Evolutionary conservation across 1,140 invertebrate species (phyloP).

Genomic region (Drosophila miranda): DNA sequence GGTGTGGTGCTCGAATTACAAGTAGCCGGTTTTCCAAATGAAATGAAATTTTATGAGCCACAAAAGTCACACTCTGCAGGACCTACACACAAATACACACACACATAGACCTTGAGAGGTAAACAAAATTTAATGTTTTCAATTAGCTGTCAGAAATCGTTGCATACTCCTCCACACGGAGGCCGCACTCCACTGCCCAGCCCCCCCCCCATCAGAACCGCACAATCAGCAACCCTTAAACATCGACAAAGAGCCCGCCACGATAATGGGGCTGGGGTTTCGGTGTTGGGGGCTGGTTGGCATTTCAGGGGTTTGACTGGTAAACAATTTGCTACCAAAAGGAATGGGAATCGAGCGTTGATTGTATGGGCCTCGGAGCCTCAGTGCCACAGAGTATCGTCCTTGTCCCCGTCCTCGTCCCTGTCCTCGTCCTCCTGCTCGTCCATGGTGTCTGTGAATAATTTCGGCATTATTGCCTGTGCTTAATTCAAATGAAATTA

Average conservation of each 20-base stretch:
- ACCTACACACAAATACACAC: constrained; percentile 5
- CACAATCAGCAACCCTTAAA: constrained; percentile 49
- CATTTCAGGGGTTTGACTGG: constrained; percentile 39
- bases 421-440: constrained; percentile 2
- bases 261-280: background rate
- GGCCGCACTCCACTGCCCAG: background rate
- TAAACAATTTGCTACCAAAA: constrained; percentile 44
- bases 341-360: constrained; percentile 37
- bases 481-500: constrained; percentile 80
- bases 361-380: constrained; percentile 47
- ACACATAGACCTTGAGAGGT: constrained; percentile 14
- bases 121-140: constrained; percentile 74
- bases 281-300: background rate
- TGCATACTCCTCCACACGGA: background rate
- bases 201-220: constrained; percentile 14
- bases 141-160: constrained; percentile 73
- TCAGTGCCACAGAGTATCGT: background rate
- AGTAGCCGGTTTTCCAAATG: background rate
- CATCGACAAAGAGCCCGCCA: constrained; percentile 40
- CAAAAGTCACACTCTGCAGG: constrained; percentile 9
- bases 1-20: background rate
- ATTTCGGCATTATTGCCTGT: constrained; percentile 79
- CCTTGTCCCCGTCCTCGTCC: constrained; percentile 6
- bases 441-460: constrained; percentile 71
- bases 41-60: constrained; percentile 12